Percentiles rank a stretch among this genome's conserved stretches.
phyloP scores from a whole-genome alignment of 2,797 vertebrate species.

The Trematocara caparti region DNA sequence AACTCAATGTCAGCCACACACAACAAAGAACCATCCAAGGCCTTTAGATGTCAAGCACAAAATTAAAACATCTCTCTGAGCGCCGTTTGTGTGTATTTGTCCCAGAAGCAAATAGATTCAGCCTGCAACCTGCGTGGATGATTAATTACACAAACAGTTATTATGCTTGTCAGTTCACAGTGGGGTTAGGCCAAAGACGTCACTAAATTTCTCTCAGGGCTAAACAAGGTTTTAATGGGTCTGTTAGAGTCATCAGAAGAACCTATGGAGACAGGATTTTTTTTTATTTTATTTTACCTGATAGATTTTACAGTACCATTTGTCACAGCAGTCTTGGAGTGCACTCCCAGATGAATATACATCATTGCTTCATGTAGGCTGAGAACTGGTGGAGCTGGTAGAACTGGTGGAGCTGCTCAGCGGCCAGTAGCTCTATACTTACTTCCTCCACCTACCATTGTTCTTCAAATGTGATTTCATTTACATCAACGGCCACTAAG shows the following conservation, averaged over 20 bases:
- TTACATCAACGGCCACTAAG: neutral
- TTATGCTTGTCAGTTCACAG: conserved; percentile 30
- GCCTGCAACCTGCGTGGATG: conserved; percentile 18
- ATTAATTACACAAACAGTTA: conserved; percentile 50
- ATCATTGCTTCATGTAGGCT: neutral
- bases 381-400: neutral
- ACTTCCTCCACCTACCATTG: neutral
- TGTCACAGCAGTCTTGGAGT: conserved; percentile 7
- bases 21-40: conserved; percentile 12
- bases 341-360: conserved; percentile 10
- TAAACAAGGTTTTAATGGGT: neutral
- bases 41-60: conserved; percentile 10
- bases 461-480: neutral
- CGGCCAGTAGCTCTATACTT: neutral
- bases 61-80: conserved; percentile 37
- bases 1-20: conserved; percentile 39
- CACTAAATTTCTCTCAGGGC: conserved; percentile 1
- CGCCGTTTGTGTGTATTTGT: neutral
- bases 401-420: neutral
- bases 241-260: conserved; percentile 42
- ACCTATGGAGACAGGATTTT: neutral
- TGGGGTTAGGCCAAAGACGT: neutral
- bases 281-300: rapidly evolving
- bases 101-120: neutral
- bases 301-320: conserved; percentile 29